Conservation (phyloP, 2,113 vertebrate species). For the Sigmodon hispidus region DNA sequence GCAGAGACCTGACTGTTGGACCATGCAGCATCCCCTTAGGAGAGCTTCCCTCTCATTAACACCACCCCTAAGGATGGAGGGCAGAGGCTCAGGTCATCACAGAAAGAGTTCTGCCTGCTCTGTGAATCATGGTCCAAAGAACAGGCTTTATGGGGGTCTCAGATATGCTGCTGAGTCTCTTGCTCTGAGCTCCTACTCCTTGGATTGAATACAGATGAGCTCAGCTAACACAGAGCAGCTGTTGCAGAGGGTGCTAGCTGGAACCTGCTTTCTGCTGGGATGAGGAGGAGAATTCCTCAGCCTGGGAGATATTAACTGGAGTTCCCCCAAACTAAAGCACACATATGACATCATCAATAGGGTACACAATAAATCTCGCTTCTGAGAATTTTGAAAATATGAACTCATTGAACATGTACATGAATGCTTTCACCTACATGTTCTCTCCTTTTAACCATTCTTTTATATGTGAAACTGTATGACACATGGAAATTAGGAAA, state of each 20-base stretch:
- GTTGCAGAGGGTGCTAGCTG: neutral
- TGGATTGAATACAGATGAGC: constrained; percentile 63
- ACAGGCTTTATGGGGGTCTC: neutral
- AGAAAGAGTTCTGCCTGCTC: neutral
- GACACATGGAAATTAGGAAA: neutral
- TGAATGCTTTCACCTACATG: neutral
- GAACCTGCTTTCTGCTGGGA: neutral
- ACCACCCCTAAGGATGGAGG: neutral
- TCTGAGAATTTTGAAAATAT: constrained; percentile 6
- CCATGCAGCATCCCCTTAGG: constrained; percentile 63
- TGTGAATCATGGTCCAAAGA: neutral
- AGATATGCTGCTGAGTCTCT: constrained; percentile 29
- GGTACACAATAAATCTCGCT: neutral
- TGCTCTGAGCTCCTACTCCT: constrained; percentile 13
- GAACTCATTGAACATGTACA: neutral
- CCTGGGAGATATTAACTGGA: neutral
- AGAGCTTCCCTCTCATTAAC: constrained; percentile 68
- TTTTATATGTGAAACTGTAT: constrained; percentile 22
- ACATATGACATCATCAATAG: neutral
- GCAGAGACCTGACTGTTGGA: neutral
- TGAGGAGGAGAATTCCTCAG: neutral
- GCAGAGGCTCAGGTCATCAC: neutral
- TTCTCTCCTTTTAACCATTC: neutral
- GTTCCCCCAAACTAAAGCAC: neutral
- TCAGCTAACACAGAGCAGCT: neutral